Evolutionary conservation across 2,888 invertebrate genomes (phyloP), one percentile per base, ranked within the genome.

Genomic region (Sericinus montela): DNA sequence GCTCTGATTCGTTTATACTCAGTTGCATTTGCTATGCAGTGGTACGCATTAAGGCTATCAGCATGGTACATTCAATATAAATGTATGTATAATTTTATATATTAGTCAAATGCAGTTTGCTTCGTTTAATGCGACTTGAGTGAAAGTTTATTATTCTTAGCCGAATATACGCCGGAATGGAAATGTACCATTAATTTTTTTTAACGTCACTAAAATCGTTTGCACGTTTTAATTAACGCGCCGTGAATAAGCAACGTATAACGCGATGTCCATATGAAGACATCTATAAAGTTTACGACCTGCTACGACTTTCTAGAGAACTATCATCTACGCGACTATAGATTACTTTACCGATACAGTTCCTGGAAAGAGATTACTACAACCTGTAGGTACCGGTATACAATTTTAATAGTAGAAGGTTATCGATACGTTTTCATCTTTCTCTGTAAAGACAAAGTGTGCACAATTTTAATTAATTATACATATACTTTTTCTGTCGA

Each of bases 51-150:
- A 28, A 29, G 23, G 15, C 28, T 19, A 39, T 45, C n/a, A 28
- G 45, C 42, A 51, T 45, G 45, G 29, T 46, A 62, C 63, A 5
- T 30, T 30, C 10, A 11, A 67, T 75, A 75, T 72, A 72, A 28
- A 63, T 32, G 32, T 32, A 32, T 6, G 13, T 6, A 1, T 3
- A 63, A 65, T 19, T 65, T 58, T 61, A 48, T 11, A 19, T 45
- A 15, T 51, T 67, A 76, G 86, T 86, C 86, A 86, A 87, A 75
- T 86, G 87, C 86, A 86, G 87, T 87, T 87, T 86, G 85, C 81
- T 57, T 57, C 46, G 51, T 54, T 53, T 55, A 53, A 58, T 71
- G 67, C 23, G 23, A 69, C 63, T 56, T 59, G 63, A 71, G 71
- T 68, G 77, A 80, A 79, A 79, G 80, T 68, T 60, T 59, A 63